phyloP scores from a whole-genome alignment of 2,888 invertebrate genomes.

The Drosophila fungiperda region DNA sequence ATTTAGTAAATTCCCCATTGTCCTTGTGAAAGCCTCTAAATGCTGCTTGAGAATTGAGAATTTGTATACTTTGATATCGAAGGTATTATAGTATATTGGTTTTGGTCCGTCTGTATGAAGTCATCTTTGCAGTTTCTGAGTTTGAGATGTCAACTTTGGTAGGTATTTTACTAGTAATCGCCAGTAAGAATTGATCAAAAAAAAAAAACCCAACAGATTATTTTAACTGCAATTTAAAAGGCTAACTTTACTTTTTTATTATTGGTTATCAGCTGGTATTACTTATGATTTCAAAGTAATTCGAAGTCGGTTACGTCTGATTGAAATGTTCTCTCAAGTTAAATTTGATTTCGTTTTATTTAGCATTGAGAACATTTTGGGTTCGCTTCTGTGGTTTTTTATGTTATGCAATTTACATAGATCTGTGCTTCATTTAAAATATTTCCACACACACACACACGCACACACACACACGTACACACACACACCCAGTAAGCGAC shows the following conservation, averaged over 20 bases:
- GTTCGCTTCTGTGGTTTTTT: slow-evolving; percentile 58
- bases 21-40: slow-evolving; percentile 10
- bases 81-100: background rate
- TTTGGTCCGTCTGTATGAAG: background rate
- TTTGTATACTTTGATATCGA: background rate
- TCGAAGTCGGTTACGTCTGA: background rate
- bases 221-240: background rate
- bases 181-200: too few relatives aligned
- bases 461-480: background rate
- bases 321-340: background rate
- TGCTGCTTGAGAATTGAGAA: slow-evolving; percentile 1
- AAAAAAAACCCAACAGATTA: too few relatives aligned
- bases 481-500: background rate
- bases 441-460: slow-evolving; percentile 49
- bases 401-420: slow-evolving; percentile 70
- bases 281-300: background rate
- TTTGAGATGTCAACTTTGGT: too few relatives aligned
- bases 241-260: background rate
- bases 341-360: slow-evolving; percentile 48
- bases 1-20: slow-evolving; percentile 8
- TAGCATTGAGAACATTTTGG: slow-evolving; percentile 44
- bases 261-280: background rate
- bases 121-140: too few relatives aligned
- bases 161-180: too few relatives aligned
- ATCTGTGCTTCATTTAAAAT: slow-evolving; percentile 72